A percentile compares a stretch with the other conserved stretches of the same genome.
Conservation (phyloP, 2,888 invertebrate genomes). For the Creontiades dilutus region DNA sequence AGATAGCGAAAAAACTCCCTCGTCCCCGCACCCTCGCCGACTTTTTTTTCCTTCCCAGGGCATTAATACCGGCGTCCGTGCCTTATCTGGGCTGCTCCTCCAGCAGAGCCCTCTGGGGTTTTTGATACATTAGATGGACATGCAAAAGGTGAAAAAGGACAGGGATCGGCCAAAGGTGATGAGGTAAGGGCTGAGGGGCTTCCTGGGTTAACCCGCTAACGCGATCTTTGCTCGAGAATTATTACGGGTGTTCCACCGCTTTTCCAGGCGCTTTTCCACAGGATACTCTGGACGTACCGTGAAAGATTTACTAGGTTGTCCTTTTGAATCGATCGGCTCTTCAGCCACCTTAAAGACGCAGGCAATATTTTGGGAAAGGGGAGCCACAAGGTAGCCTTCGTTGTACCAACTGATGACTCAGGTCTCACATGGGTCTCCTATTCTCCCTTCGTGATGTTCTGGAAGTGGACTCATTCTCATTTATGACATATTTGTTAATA, state of each 20-base stretch:
- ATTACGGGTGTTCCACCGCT: background rate
- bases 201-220: background rate
- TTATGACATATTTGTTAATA: too few species aligned
- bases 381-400: too few species aligned
- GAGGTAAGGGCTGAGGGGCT: background rate
- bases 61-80: conserved; percentile 49
- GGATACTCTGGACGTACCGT: background rate
- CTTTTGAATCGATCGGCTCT: background rate
- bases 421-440: too few species aligned
- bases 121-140: conserved; percentile 54
- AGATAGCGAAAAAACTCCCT: conserved; percentile 49
- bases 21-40: background rate
- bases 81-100: conserved; percentile 14
- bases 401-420: too few species aligned
- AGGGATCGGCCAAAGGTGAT: conserved; percentile 18
- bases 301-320: background rate
- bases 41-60: background rate
- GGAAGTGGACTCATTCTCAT: too few species aligned
- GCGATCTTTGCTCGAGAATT: background rate
- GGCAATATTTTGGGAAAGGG: too few species aligned
- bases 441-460: too few species aligned
- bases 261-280: background rate
- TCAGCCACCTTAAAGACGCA: background rate
- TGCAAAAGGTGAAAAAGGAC: conserved; percentile 46
- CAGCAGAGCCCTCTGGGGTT: conserved; percentile 1